Evolutionary conservation across 2,797 vertebrate species (phyloP), one percentile per base, ranked within the genome.

Genomic region (Tiaroga cobitis): DNA sequence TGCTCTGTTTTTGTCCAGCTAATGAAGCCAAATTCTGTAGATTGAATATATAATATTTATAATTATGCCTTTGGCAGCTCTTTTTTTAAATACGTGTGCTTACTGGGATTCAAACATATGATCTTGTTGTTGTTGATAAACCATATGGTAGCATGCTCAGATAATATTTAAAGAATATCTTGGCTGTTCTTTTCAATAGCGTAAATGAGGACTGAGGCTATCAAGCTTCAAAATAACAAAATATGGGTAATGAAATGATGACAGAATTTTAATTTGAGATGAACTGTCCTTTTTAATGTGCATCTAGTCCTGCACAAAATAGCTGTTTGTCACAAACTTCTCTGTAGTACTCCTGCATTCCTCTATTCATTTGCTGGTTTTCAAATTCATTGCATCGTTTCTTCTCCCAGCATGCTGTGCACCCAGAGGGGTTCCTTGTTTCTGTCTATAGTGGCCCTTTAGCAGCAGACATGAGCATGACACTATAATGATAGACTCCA

Each of bases 401-500:
- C 82, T 92, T 46, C 91, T 90, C 88, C 76, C 85, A 75, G 89
- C 83, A 89, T 93, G 90, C 82, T 87, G 69, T 88, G 87, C 91
- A 82, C 92, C 92, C 89, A 74, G 90, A 91, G 91, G 90, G 84
- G 75, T 87, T 82, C 88, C 63, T 89, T 89, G 90, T 91, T 79
- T 81, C 65, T 73, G 54, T 68, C 37, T 85, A 81, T 80, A 88
- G 92, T 90, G 89, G 88, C 87, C 85, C 91, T 90, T 86, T 89
- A 90, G 79, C 89, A 90, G 88, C 90, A 88, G 92, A 90, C 92
- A 89, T 86, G 88, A 86, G 88, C 89, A 90, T 89, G 82, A 89
- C 82, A 89, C 80, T 70, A 90, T 93, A 93, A 94, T 94, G 91
- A 92, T 90, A 87, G 91, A 92, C 91, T 92, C 91, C 74, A 86